Evolutionary conservation across 2,888 invertebrate genomes (phyloP), one percentile per base, ranked within the genome.

Genomic region (Caenorhabditis sp.): DNA sequence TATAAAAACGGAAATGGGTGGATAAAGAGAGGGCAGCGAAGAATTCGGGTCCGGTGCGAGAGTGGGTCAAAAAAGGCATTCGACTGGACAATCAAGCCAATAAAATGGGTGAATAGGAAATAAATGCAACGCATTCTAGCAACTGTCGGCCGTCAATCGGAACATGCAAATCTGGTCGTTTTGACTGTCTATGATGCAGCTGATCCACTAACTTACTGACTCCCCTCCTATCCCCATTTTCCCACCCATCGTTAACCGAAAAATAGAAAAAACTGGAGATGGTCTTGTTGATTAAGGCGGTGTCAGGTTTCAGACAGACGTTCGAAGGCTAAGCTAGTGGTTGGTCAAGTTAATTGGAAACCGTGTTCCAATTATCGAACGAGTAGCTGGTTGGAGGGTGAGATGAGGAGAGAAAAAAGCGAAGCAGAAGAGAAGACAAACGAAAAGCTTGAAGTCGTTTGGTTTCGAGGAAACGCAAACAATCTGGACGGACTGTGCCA

Each of bases 51-150:
- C 32, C 32, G 32, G 64, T 64, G 24, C 64, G 62, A 56, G 72
- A 76, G 26, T 76, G 67, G 76, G 76, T 76, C 76, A 76, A 76
- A 76, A 72, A 76, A 76, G 76, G 67, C 76, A 76, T 51, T 67
- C 51, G 61, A 76, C 53, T 67, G 67, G 67, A 60, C 76, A 67
- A 67, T 67, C 76, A 76, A 76, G 76, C 67, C 67, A 65, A 67
- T 76, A 76, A 76, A 76, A 67, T 68, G 60, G 67, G 74, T 67
- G 61, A 60, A 76, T 53, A 53, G 44, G 60, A 44, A 60, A 76
- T 61, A 76, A 76, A 76, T 76, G 67, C 76, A 67, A 76, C 76
- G 76, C 67, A 58, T 76, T 76, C 67, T 76, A 76, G 76, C 51
- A 76, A 76, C 76, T 76, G 60, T 74, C 74, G 64, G 40, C 44